Evolutionary conservation across 2,797 vertebrate genomes (phyloP).

Genomic region (Eospalax fontanierii): DNA sequence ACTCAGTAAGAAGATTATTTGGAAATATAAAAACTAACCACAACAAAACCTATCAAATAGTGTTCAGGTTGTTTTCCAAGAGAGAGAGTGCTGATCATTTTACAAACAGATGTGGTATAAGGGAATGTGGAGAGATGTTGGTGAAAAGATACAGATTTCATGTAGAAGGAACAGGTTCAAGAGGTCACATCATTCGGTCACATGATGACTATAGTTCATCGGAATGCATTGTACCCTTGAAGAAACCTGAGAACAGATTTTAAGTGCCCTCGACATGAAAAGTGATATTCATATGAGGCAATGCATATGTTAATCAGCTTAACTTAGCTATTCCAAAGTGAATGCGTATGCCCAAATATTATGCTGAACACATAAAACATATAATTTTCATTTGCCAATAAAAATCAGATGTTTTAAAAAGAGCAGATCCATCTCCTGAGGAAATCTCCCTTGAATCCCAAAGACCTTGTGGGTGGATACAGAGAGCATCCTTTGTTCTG

Average conservation of each 20-base stretch:
- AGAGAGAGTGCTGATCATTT: background rate
- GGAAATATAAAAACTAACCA: background rate
- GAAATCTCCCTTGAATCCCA: background rate
- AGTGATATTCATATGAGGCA: background rate
- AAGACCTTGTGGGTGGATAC: background rate
- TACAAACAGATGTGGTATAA: background rate
- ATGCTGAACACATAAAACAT: background rate
- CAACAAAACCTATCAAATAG: background rate
- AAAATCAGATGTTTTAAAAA: background rate
- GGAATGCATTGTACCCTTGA: background rate
- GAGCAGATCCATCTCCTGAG: background rate
- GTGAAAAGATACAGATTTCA: background rate
- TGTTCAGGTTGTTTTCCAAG: background rate
- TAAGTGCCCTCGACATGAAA: background rate
- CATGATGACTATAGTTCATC: background rate
- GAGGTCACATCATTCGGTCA: background rate
- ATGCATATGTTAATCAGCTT: background rate
- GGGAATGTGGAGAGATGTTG: background rate
- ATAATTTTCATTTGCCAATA: background rate
- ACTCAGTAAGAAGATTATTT: slow-evolving; percentile 12
- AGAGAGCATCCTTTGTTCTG: background rate
- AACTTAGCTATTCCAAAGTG: background rate
- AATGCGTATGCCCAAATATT: background rate
- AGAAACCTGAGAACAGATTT: background rate
- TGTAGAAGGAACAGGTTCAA: background rate